These are phyloP conservation scores for Malurus leucopterus DNA, from an alignment of 2,797 vertebrate species.

Conservation along the genomic window DNA sequence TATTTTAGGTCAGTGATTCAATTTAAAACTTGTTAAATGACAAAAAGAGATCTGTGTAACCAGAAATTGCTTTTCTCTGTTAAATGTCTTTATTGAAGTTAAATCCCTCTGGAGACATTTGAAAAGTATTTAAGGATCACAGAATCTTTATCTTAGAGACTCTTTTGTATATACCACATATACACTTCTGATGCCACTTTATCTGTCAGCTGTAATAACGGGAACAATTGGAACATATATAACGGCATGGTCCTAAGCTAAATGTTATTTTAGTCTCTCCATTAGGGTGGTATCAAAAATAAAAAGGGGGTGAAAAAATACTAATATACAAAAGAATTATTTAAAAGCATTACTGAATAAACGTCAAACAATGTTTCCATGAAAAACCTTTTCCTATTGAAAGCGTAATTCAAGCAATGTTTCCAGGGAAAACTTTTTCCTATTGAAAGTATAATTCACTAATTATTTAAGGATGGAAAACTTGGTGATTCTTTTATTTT, in stretches of 20 bases:
- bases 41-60: constrained; percentile 47
- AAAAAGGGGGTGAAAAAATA: constrained; percentile 19
- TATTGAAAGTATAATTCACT: neutral
- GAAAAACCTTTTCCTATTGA: neutral
- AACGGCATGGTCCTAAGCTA: constrained; percentile 9
- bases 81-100: constrained; percentile 4
- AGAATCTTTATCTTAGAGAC: neutral
- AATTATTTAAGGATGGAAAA: neutral
- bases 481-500: neutral
- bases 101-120: constrained; percentile 40
- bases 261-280: constrained; percentile 40
- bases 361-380: neutral
- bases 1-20: constrained; percentile 60
- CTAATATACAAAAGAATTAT: neutral
- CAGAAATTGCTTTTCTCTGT: constrained; percentile 35
- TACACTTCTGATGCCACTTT: constrained; percentile 22
- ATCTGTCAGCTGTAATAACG: constrained; percentile 26
- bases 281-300: constrained; percentile 10
- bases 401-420: neutral
- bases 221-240: constrained; percentile 13
- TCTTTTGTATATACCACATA: constrained; percentile 1
- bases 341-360: constrained; percentile 14
- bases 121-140: constrained; percentile 51
- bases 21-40: constrained; percentile 48
- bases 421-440: neutral